Evolutionary conservation across 1,140 invertebrate species (phyloP).

Genomic region (Manduca sexta): DNA sequence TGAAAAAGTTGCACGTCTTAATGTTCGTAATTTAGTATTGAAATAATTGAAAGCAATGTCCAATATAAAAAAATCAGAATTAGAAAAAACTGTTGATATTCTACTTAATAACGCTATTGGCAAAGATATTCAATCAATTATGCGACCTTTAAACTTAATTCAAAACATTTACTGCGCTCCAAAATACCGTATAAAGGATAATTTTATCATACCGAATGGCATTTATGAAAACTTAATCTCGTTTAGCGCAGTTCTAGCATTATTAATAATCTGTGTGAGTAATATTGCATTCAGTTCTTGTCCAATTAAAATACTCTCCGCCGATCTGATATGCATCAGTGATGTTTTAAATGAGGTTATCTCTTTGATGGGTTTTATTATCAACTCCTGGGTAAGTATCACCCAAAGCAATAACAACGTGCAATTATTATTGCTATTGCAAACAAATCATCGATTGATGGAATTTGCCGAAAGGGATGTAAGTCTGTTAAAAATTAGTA

Average conservation of each 20-base stretch:
- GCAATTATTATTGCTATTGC: not conserved
- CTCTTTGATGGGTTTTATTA: not conserved
- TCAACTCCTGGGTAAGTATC: not conserved
- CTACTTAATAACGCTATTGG: conserved; percentile 1
- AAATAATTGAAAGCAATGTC: too few species aligned
- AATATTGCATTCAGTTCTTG: not conserved
- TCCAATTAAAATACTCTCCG: too few species aligned
- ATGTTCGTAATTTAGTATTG: too few species aligned
- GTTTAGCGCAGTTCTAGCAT: not conserved
- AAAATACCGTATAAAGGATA: conserved; percentile 3
- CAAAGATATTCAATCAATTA: not conserved
- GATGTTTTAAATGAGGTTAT: too few species aligned
- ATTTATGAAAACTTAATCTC: not conserved
- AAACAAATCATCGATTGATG: not conserved
- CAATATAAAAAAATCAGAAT: too few species aligned
- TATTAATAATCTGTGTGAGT: not conserved
- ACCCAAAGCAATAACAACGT: conserved; percentile 4
- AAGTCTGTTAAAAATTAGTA: not conserved
- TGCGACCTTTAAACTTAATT: conserved; percentile 4
- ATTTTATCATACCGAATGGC: not conserved
- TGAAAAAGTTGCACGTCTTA: too few species aligned
- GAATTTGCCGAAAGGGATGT: not conserved
- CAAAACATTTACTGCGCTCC: conserved; percentile 2
- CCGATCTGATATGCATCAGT: not conserved
- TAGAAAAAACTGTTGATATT: not conserved